A percentile compares a stretch with the other conserved stretches of the same genome.
These are phyloP conservation scores for Lordiphosa fenestrarum DNA, from an alignment of 2,888 invertebrate genomes.

Conservation along the genomic window DNA sequence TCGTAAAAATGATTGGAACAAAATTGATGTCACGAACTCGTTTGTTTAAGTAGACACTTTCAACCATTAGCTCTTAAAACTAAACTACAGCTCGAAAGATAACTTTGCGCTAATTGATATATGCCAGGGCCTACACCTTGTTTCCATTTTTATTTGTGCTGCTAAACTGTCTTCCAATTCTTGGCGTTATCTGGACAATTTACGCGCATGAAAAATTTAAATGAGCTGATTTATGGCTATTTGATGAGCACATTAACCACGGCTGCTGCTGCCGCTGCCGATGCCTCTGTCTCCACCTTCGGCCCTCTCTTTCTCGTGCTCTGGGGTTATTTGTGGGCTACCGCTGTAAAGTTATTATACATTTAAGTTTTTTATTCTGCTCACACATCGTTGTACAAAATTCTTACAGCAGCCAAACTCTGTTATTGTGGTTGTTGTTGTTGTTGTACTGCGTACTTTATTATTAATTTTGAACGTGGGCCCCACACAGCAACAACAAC, in stretches of 20 bases:
- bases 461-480: conserved; percentile 68
- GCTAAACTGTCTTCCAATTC: conserved; percentile 17
- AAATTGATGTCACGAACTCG: no score
- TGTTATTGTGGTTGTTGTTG: conserved; percentile 7
- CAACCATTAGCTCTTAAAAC: no score
- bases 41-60: no score
- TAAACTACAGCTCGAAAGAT: no score
- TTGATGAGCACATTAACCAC: conserved; percentile 63
- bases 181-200: conserved; percentile 13
- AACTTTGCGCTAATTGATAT: no score
- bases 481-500: conserved; percentile 33
- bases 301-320: neutral
- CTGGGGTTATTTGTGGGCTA: conserved; percentile 12
- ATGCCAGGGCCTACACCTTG: neutral
- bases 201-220: conserved; percentile 45
- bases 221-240: conserved; percentile 72
- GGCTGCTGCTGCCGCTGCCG: conserved; percentile 2
- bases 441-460: conserved; percentile 53
- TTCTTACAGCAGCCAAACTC: conserved; percentile 12
- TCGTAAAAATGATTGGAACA: no score
- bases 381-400: neutral
- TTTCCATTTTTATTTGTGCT: conserved; percentile 3
- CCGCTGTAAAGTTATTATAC: conserved; percentile 43
- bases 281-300: conserved; percentile 6
- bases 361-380: conserved; percentile 28